Conservation (phyloP, 2,888 invertebrate species). For the Eilema caniola region DNA sequence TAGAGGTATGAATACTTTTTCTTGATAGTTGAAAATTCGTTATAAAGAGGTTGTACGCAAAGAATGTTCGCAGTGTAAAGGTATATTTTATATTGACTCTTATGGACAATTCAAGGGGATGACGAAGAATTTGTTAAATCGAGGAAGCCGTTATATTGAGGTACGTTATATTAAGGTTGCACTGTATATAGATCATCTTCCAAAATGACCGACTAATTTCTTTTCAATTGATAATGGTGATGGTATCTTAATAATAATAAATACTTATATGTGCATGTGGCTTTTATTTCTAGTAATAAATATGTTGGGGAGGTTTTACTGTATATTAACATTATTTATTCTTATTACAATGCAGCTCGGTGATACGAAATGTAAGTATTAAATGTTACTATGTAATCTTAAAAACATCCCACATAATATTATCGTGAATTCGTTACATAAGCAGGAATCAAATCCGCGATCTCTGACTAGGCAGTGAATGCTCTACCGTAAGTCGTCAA, state of each 20-base stretch:
- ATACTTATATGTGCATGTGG: conserved; percentile 29
- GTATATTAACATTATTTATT: conserved; percentile 2
- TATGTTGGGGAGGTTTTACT: neutral
- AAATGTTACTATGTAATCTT: neutral
- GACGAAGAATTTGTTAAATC: too few species aligned
- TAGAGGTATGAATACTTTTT: too few species aligned
- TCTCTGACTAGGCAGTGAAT: neutral
- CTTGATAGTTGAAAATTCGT: too few species aligned
- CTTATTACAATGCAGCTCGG: conserved; percentile 33
- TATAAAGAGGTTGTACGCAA: too few species aligned
- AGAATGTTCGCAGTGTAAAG: too few species aligned
- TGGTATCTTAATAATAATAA: conserved; percentile 36
- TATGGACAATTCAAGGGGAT: too few species aligned
- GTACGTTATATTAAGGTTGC: too few species aligned
- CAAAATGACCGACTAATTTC: neutral
- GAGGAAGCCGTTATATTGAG: too few species aligned
- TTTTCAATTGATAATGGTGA: neutral
- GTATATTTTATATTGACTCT: too few species aligned
- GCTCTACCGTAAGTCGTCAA: neutral
- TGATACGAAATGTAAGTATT: conserved; percentile 18
- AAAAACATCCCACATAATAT: too few species aligned
- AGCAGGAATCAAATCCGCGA: neutral
- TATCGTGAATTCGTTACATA: too few species aligned
- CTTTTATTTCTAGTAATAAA: conserved; percentile 35
- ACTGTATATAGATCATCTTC: too few species aligned